Evolutionary conservation across 1,140 invertebrate species (phyloP).

Genomic region (Brachionus rotundiformis): DNA sequence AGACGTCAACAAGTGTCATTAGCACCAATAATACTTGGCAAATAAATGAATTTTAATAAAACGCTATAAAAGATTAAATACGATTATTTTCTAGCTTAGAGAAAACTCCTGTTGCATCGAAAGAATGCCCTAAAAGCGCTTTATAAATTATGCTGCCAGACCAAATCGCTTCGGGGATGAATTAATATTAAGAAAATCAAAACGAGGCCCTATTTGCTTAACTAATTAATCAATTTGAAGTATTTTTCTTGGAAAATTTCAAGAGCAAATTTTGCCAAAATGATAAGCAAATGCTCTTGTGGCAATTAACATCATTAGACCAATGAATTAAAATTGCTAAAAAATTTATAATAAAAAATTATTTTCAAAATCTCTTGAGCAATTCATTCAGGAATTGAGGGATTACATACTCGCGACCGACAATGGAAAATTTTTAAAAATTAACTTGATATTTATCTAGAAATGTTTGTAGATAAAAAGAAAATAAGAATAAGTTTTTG

Average conservation of each 20-base stretch:
- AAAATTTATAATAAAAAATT: not conserved
- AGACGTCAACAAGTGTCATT: not conserved
- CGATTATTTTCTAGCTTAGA: constrained; percentile 11
- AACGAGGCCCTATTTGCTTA: not conserved
- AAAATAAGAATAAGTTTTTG: not conserved
- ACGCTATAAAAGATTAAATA: not conserved
- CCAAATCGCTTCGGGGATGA: not conserved
- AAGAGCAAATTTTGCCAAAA: constrained; percentile 18
- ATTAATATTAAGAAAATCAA: not conserved
- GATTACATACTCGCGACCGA: not conserved
- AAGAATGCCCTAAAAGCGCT: constrained; percentile 3
- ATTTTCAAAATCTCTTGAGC: not conserved
- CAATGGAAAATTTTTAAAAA: not conserved
- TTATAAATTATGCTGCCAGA: constrained; percentile 12
- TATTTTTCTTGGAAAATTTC: constrained; percentile 23
- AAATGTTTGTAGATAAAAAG: not conserved
- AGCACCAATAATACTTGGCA: not conserved
- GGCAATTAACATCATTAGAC: not conserved
- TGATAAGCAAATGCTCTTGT: not conserved
- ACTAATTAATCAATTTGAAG: constrained; percentile 32
- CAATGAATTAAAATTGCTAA: not conserved
- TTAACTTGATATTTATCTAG: not conserved
- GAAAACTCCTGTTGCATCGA: not conserved
- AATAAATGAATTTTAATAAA: not conserved
- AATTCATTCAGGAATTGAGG: not conserved